Conservation (phyloP, 2,888 invertebrate genomes). For the Trachelus troglodyta region DNA sequence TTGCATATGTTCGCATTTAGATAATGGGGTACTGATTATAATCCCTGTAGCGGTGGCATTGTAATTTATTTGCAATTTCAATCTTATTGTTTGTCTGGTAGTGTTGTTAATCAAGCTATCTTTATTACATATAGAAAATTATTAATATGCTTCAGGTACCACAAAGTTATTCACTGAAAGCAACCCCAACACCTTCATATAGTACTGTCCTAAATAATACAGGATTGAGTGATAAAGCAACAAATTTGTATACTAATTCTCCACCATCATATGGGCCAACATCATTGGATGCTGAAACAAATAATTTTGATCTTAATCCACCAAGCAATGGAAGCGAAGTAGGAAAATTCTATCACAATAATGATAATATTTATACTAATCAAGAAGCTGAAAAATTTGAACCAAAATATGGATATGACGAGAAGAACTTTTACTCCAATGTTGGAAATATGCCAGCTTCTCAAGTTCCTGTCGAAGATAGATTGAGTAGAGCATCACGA, state of each 20-base stretch:
- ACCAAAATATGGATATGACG: slow-evolving; percentile 53
- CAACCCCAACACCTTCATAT: slow-evolving; percentile 79
- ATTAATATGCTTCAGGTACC: slow-evolving; percentile 74
- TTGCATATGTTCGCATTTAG: background rate
- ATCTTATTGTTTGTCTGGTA: background rate
- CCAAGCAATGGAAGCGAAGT: slow-evolving; percentile 47
- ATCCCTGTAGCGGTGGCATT: too few relatives aligned
- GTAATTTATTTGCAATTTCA: background rate
- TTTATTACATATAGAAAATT: slow-evolving; percentile 14
- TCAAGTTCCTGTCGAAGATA: slow-evolving; percentile 52
- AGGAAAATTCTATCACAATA: slow-evolving; percentile 53
- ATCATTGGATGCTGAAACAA: slow-evolving; percentile 52
- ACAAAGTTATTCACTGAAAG: slow-evolving; percentile 78
- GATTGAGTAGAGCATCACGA: slow-evolving; percentile 44
- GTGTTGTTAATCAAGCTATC: background rate
- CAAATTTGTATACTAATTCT: slow-evolving; percentile 60
- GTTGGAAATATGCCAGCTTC: slow-evolving; percentile 56
- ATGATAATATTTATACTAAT: slow-evolving; percentile 55
- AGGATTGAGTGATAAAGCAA: slow-evolving; percentile 51
- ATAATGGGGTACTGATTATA: background rate
- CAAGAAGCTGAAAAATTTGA: slow-evolving; percentile 55
- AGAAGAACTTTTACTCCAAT: slow-evolving; percentile 62
- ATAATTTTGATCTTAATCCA: slow-evolving; percentile 46
- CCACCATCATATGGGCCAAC: slow-evolving; percentile 55
- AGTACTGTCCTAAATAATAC: slow-evolving; percentile 75